A percentile compares a stretch with the other conserved stretches of the same genome.
Evolutionary conservation across 2,113 vertebrate genomes (phyloP).

Genomic region (Cinclus cinclus): DNA sequence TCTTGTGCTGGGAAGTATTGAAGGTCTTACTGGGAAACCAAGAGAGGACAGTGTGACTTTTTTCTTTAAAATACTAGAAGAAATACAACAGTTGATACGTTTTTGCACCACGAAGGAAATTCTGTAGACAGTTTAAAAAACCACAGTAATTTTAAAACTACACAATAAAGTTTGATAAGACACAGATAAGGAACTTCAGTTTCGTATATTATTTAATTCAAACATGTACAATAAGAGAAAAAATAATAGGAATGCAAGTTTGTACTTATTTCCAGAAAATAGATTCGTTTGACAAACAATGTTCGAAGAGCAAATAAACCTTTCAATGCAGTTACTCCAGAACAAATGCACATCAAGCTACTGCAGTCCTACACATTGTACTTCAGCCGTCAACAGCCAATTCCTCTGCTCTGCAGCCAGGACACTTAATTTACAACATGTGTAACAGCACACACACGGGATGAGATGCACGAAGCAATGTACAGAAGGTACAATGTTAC

Average conservation of each 20-base stretch:
- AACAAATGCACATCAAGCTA: constrained; percentile 58
- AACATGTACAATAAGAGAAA: constrained; percentile 66
- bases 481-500: constrained; percentile 16
- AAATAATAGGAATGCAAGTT: constrained; percentile 70
- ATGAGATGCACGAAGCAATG: constrained; percentile 7
- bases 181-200: constrained; percentile 22
- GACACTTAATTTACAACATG: constrained; percentile 8
- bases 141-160: constrained; percentile 9
- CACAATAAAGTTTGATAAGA: constrained; percentile 42
- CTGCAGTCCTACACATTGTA: constrained; percentile 16
- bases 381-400: constrained; percentile 47
- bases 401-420: constrained; percentile 28
- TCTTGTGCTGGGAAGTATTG: background rate
- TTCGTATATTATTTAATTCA: constrained; percentile 71
- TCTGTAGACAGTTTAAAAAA: background rate
- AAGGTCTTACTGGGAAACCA: background rate
- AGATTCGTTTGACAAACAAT: constrained; percentile 58
- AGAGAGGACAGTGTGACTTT: background rate
- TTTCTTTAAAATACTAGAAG: background rate
- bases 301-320: constrained; percentile 29
- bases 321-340: constrained; percentile 58
- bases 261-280: constrained; percentile 70
- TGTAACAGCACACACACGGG: background rate
- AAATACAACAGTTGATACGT: background rate
- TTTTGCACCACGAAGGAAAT: background rate